phyloP scores from a whole-genome alignment of 2,888 invertebrate genomes.

The Melinaea menophilus region DNA sequence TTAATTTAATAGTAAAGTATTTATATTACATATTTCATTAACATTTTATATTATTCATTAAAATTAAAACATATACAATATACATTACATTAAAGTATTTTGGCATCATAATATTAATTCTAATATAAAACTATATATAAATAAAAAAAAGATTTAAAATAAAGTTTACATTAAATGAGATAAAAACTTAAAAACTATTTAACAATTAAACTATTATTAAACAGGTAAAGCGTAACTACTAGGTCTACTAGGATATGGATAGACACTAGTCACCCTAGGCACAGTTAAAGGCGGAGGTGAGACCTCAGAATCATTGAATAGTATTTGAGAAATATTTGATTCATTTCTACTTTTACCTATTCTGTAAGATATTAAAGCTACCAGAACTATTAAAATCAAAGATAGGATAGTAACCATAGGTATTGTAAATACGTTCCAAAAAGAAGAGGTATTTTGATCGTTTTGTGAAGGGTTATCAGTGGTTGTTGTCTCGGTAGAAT shows the following conservation, averaged over 20 bases:
- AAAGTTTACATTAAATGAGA: no score
- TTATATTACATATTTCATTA: no score
- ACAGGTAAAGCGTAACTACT: neutral
- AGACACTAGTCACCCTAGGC: conserved; percentile 33
- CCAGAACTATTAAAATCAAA: conserved; percentile 33
- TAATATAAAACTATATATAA: no score
- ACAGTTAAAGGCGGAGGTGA: conserved; percentile 31
- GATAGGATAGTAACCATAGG: conserved; percentile 34
- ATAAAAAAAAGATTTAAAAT: no score
- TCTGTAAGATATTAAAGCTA: conserved; percentile 38
- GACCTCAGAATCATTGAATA: conserved; percentile 32
- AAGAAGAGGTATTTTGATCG: conserved; percentile 18
- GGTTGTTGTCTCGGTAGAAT: conserved; percentile 10
- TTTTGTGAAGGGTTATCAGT: conserved; percentile 11
- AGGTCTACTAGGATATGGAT: conserved; percentile 11
- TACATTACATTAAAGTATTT: no score
- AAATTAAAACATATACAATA: no score
- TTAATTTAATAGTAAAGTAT: no score
- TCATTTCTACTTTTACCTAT: conserved; percentile 38
- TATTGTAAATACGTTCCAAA: conserved; percentile 46
- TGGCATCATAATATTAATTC: no score
- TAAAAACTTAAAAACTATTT: no score
- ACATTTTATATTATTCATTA: no score
- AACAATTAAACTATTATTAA: no score
- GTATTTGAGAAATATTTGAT: conserved; percentile 21